Percentiles rank a stretch among this genome's conserved stretches.
These are phyloP conservation scores for Ophonus ardosiacus DNA, from an alignment of 2,888 invertebrate genomes.

Conservation along the genomic window DNA sequence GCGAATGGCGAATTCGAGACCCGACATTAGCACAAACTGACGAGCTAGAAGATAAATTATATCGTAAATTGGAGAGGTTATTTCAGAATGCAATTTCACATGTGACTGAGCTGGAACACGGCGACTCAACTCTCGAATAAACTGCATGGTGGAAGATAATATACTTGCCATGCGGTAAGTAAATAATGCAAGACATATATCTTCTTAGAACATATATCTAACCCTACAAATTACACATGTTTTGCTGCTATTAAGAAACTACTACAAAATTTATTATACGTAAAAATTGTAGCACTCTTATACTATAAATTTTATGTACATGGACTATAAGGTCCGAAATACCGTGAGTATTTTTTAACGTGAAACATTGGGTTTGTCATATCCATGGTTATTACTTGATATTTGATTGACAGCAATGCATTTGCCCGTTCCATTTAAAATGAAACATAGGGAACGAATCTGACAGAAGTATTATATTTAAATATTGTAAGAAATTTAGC, in stretches of 20 bases:
- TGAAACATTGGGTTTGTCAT: too few relatives aligned
- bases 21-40: conserved; percentile 43
- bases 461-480: too few relatives aligned
- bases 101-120: conserved; percentile 43
- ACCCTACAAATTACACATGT: not conserved
- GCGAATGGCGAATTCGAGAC: conserved; percentile 8
- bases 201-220: not conserved
- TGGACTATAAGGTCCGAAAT: too few relatives aligned
- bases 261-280: not conserved
- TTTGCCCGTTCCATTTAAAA: too few relatives aligned
- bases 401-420: too few relatives aligned
- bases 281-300: not conserved
- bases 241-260: not conserved
- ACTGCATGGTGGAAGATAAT: not conserved
- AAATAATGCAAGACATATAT: not conserved
- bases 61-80: conserved; percentile 61
- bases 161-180: not conserved
- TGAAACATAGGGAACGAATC: too few relatives aligned
- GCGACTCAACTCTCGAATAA: not conserved
- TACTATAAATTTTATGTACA: not conserved
- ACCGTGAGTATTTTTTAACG: too few relatives aligned
- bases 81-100: conserved; percentile 60
- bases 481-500: too few relatives aligned
- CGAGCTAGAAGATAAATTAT: conserved; percentile 58
- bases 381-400: too few relatives aligned